Base-by-base conservation (phyloP, 1,140 invertebrate genomes). In the Saccostrea glomerata region DNA sequence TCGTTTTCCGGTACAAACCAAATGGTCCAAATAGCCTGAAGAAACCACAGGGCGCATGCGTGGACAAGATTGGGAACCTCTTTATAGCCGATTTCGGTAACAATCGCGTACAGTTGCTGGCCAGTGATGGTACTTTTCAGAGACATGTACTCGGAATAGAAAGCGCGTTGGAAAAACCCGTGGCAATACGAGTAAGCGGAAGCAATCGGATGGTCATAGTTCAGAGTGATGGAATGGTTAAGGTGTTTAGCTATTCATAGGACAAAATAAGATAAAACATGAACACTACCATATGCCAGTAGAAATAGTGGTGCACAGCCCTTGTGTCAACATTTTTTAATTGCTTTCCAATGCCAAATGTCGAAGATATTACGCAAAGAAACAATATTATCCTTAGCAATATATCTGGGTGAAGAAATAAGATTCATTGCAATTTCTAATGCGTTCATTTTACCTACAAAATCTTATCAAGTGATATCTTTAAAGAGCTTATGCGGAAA, bases 161-260 rank as follows among this genome's bases (percentile, higher is more conserved):
- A 15, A 92, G 89, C 40, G 93, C 91, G 54, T 63, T 94, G 11
- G 89, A 90, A 30, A 90, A 91, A 66, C 93, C 93, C 1, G 92
- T 93, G 36, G 92, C 93, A 47, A 90, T 94, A 9, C 77, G 89
- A 54, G 91, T 94, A 40, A 94, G 91, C 25, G 89, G 86, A 20
- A 89, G 87, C 40, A 92, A 91, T 85, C 90, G 92, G 82, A 89
- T 94, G 87, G 91, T 93, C 15, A 90, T 94, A n/a, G 92, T 94
- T 63, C 92, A 94, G 89, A 92, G 90, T 56, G 93, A 94, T 58
- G 93, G 93, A 1, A 93, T 94, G 91, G 93, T 94, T n/a, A 94
- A 93, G 83, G 91, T 94, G 23, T 91, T 92, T 85, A 93, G 89
- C 20, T 93, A 93, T 56, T 91, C 90, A 30, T 91, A 88, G 86